Conservation (phyloP, 2,888 invertebrate species). For the Lasius platythorax region DNA sequence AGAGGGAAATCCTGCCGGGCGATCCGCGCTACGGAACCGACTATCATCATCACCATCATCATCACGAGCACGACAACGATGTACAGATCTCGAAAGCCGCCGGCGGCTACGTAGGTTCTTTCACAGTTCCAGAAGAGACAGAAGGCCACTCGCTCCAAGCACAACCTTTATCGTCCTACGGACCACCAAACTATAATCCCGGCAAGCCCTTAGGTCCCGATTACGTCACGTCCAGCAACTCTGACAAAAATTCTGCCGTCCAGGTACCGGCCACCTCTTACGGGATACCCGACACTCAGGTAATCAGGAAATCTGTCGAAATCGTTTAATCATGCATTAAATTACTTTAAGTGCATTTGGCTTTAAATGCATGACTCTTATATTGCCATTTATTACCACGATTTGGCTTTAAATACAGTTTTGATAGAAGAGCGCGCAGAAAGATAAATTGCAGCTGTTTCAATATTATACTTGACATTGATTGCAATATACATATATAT, state of each 20-base stretch:
- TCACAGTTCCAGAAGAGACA: slow-evolving; percentile 10
- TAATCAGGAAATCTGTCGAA: slow-evolving; percentile 19
- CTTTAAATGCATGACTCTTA: too few relatives aligned
- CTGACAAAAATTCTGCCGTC: not conserved
- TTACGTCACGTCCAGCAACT: slow-evolving; percentile 48
- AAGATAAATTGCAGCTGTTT: not conserved
- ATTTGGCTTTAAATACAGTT: not conserved
- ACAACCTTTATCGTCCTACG: slow-evolving; percentile 63
- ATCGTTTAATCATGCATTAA: not conserved
- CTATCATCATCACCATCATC: slow-evolving; percentile 79
- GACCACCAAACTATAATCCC: slow-evolving; percentile 73
- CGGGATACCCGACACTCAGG: slow-evolving; percentile 54
- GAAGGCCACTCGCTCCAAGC: slow-evolving; percentile 41
- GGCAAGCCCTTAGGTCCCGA: slow-evolving; percentile 51
- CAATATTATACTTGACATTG: too few relatives aligned
- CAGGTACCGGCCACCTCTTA: slow-evolving; percentile 51
- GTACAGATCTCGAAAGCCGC: slow-evolving; percentile 61
- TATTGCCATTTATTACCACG: too few relatives aligned
- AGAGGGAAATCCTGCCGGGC: slow-evolving; percentile 81
- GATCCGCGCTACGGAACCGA: slow-evolving; percentile 83
- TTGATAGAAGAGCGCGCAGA: not conserved
- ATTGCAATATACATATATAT: too few relatives aligned
- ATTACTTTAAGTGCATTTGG: not conserved
- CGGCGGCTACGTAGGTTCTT: slow-evolving; percentile 65
- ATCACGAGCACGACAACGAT: slow-evolving; percentile 65